Percentiles rank a stretch among this genome's conserved stretches.
Conservation (phyloP, 2,797 vertebrate species). For the Pempheris klunzingeri region DNA sequence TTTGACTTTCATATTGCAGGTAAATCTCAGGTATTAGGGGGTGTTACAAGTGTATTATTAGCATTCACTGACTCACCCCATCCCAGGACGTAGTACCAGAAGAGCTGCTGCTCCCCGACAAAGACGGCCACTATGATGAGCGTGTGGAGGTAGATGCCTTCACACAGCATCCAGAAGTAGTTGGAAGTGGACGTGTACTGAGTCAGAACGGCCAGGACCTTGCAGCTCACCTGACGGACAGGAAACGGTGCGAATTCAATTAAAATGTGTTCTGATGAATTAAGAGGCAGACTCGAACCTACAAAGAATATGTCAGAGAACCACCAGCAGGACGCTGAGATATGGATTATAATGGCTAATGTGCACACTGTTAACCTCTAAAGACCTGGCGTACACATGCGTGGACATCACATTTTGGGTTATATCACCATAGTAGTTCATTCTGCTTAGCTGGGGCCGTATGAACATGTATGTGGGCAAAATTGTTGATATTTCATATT, state of each 20-base stretch:
- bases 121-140: slow-evolving; percentile 90
- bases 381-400: too few species aligned
- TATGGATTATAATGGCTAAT: background rate
- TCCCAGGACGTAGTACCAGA: slow-evolving; percentile 88
- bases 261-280: background rate
- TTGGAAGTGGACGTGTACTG: slow-evolving; percentile 80
- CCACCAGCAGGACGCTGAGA: background rate
- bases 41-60: background rate
- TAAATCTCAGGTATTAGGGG: too few species aligned
- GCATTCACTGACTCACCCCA: slow-evolving; percentile 82
- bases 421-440: too few species aligned
- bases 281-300: background rate
- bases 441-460: too few species aligned
- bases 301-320: background rate
- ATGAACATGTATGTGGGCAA: too few species aligned
- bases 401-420: too few species aligned
- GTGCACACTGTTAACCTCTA: background rate
- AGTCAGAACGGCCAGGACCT: slow-evolving; percentile 81
- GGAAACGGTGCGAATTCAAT: background rate
- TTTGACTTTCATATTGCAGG: background rate
- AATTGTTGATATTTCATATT: too few species aligned
- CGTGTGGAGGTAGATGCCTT: slow-evolving; percentile 89
- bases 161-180: slow-evolving; percentile 90
- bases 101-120: slow-evolving; percentile 86
- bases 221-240: slow-evolving; percentile 83